Base-by-base conservation (phyloP, 2,888 invertebrate genomes). In the Pseudolycoriella hygida region DNA sequence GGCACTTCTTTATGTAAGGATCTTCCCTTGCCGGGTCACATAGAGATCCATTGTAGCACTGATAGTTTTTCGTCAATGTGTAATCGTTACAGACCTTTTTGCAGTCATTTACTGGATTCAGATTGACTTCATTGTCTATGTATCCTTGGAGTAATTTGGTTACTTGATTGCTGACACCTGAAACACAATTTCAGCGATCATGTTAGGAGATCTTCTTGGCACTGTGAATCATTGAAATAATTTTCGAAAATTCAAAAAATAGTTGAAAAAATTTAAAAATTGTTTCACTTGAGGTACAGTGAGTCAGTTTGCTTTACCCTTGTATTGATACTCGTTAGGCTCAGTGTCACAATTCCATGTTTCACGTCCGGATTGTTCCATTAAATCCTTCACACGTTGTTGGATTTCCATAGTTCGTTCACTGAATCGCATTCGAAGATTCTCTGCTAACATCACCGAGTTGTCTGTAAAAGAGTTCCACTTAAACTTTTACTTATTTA, bases 61-160 rank as follows among this genome's bases (percentile, higher is more conserved):
- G 72, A 49, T 77, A 64, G 49, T 44, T 30, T 38, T 77, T 70
- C 0, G 80, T 69, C 45, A 77, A 72, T 2, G 70, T 69, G 62
- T 84, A 85, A 61, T 74, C 77, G 0, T 62, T 75, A 59, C 86
- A 86, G 57, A 77, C 77, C 57, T 83, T 79, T 32, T 70, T 66
- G 60, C 86, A 86, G 0, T 79, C 76, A 1, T 68, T 65, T 2
- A 75, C 72, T 0, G 65, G 51, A 60, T 84, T 85, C 65, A 86
- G 67, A 60, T 85, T 82, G 6, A 39, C 44, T 20, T 44, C 44
- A n/a, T 19, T 25, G 10, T 44, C 44, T 5, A 44, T 39, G 39
- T 39, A 44, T 2, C 44, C 44, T 25, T 44, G 39, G 2, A 44
- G 39, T 14, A 44, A 44, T 10, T 17, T 10, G 1, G 44, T 44